Base-by-base conservation (phyloP, 2,888 invertebrate species). In the Lepidochrysops patricia region DNA sequence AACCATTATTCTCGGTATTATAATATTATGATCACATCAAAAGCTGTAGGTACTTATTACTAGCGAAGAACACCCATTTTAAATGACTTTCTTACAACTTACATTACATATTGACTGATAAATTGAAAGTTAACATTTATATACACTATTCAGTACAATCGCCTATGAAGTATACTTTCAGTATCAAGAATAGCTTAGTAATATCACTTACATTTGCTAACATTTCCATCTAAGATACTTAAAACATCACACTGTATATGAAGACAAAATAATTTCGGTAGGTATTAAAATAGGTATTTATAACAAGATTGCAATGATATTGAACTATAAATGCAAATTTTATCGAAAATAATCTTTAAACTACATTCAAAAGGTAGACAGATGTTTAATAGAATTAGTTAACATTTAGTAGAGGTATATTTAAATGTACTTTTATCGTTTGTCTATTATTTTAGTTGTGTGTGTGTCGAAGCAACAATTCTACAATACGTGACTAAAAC, bases 101-200 rank as follows among this genome's bases (percentile, higher is more conserved):
- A 54, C 4, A 54, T 4, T 13, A 9, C 1, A 23, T 54, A 54
- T 54, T 54, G 54, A 29, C 54, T 32, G 29, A 32, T 6, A 54
- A 29, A 32, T 54, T 29, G 19, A 5, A 48, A 23, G 12, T 58
- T 29, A 60, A 61, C 52, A 54, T 62, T 57, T 60, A 57, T 43
- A n/a, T n/a, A 43, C 6, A 29, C 1, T 43, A 43, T 43, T 43
- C 19, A 43, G 7, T 57, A 15, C 67, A 72, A 70, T 48, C 60
- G 63, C 63, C 64, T 62, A 65, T 64, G 57, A 71, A 72, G 70
- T 71, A 72, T 69, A 85, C 83, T 71, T 67, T 68, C 70, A 76
- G 81, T 88, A 87, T 87, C 87, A 88, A 88, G 85, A 88, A 85
- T 88, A 86, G 67, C 67, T 58, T 50, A 52, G 60, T 12, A 48